Percentiles rank a stretch among this genome's conserved stretches.
phyloP scores from a whole-genome alignment of 2,888 invertebrate species.

The Trissonchulus sp. region DNA sequence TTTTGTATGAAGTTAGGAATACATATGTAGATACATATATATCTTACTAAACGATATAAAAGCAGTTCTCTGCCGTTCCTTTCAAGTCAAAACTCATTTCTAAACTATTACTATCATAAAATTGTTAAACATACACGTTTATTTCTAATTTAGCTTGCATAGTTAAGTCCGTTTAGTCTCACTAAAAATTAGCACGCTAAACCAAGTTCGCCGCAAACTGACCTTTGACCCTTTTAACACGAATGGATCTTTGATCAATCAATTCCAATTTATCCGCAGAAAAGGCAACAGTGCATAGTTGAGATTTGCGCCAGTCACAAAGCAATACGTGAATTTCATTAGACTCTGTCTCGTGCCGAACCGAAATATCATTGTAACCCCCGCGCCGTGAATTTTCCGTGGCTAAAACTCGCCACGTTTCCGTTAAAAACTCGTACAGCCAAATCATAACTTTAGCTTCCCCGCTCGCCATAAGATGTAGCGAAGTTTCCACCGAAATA shows the following conservation, averaged over 20 bases:
- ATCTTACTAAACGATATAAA: no score
- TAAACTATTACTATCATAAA: no score
- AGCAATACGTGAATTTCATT: slow-evolving; percentile 36
- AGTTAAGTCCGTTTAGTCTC: no score
- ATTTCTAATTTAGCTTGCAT: no score
- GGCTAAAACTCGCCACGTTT: slow-evolving; percentile 1
- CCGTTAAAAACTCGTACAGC: slow-evolving; percentile 36
- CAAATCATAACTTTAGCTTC: slow-evolving; percentile 37
- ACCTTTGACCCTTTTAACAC: slow-evolving; percentile 37
- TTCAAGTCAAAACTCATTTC: no score
- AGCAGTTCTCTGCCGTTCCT: no score
- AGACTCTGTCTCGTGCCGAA: slow-evolving; percentile 19
- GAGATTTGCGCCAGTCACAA: slow-evolving; percentile 39
- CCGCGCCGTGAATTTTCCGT: slow-evolving; percentile 31
- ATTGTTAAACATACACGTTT: no score
- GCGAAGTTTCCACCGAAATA: background rate
- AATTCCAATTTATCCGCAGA: slow-evolving; percentile 35
- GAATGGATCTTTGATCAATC: slow-evolving; percentile 35
- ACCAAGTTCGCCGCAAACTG: no score
- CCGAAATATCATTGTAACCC: slow-evolving; percentile 33
- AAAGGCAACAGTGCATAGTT: slow-evolving; percentile 36
- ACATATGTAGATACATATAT: no score
- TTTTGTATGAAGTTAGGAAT: no score
- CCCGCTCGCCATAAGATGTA: slow-evolving; percentile 39
- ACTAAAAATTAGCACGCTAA: no score